Evolutionary conservation across 2,888 invertebrate species (phyloP), one percentile per base, ranked within the genome.

Genomic region (Drosophila rubida): DNA sequence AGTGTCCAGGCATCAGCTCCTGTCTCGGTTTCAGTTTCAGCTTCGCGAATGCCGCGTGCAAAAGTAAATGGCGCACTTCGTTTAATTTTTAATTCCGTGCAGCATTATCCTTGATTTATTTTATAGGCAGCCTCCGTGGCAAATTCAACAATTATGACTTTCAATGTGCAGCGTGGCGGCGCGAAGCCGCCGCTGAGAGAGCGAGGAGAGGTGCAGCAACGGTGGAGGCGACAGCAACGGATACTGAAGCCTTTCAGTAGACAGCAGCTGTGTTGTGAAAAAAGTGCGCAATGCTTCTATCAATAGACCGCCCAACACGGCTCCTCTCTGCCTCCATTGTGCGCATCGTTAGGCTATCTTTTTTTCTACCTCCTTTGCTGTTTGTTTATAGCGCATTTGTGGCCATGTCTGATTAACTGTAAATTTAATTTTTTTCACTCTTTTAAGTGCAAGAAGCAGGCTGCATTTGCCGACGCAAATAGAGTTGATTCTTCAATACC

Each of bases 51-150:
- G 75, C 75, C 70, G 79, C 70, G 76, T 62, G 75, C 70, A 50
- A 45, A 74, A 80, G 87, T 87, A 82, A 87, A 82, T 88, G 82
- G 86, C 69, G 87, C 71, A 86, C 88, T 83, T 88, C 84, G 88
- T 87, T 84, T 84, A 85, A 85, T 88, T 85, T 85, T 85, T 85
- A 85, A 85, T 85, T 87, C 84, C 83, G 80, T 41, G 67, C 69
- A 79, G 87, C 88, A 85, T 85, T 85, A 88, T 88, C 87, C 88
- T 85, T 85, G 84, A 85, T 85, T 85, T 85, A 85, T 85, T 85
- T 85, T 88, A 85, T 88, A 79, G 85, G 84, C 69, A 65, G 65
- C 74, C 54, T 65, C 72, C 70, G 58, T 59, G 68, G 67, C 68
- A 74, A 80, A 83, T 86, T 86, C 82, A 86, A 86, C 82, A 83